phyloP scores from a whole-genome alignment of 2,113 vertebrate genomes.

The Micromys minutus region DNA sequence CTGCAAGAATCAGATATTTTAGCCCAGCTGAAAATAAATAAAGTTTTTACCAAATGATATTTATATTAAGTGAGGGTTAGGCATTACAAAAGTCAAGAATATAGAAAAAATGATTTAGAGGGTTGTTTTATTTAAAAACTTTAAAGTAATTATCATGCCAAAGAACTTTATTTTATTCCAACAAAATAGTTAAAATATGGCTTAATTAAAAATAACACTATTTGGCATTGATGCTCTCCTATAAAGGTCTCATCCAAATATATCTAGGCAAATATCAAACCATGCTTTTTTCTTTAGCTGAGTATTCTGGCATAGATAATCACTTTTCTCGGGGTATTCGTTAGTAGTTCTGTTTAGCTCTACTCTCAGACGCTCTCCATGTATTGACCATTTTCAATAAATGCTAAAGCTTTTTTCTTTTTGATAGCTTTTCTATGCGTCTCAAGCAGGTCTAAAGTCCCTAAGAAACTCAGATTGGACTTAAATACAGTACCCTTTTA shows the following conservation, averaged over 20 bases:
- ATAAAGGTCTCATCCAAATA: slow-evolving; percentile 45
- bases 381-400: background rate
- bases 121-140: background rate
- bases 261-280: slow-evolving; percentile 7
- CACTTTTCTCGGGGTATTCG: background rate
- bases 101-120: background rate
- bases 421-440: background rate
- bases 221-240: slow-evolving; percentile 31
- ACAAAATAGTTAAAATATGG: slow-evolving; percentile 44
- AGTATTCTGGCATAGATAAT: slow-evolving; percentile 26
- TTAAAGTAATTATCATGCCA: background rate
- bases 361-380: background rate
- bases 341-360: slow-evolving; percentile 28
- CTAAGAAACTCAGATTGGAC: background rate
- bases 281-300: background rate
- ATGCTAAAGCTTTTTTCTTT: background rate
- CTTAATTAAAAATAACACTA: slow-evolving; percentile 48
- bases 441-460: background rate
- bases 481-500: background rate
- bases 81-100: background rate
- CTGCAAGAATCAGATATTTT: background rate
- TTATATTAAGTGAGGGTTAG: background rate
- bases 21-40: background rate
- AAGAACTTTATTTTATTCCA: background rate
- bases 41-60: background rate